Evolutionary conservation across 2,888 invertebrate species (phyloP).

Genomic region (Incurvaria masculella): DNA sequence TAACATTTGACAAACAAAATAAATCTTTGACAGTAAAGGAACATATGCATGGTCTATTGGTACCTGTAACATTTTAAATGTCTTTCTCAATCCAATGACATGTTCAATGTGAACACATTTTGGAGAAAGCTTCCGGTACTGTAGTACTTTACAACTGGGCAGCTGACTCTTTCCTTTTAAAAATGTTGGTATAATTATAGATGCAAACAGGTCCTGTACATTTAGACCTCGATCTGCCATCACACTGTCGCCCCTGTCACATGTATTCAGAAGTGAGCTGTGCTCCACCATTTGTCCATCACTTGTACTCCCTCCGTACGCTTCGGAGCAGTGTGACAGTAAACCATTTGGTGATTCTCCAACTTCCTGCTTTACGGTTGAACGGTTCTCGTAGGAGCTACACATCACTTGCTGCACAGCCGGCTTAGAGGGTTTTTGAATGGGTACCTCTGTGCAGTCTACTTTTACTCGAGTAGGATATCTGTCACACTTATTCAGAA

Average conservation of each 20-base stretch:
- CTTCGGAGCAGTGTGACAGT: constrained; percentile 4
- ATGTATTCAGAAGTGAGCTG: constrained; percentile 11
- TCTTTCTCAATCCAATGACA: constrained; percentile 11
- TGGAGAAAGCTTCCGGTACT: constrained; percentile 8
- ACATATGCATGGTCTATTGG: constrained; percentile 5
- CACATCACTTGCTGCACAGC: constrained; percentile 4
- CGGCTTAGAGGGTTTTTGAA: constrained; percentile 3
- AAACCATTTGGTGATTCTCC: constrained; percentile 5
- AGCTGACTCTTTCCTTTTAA: constrained; percentile 14
- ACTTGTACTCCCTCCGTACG: constrained; percentile 12
- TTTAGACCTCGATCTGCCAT: constrained; percentile 18
- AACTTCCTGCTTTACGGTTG: constrained; percentile 3
- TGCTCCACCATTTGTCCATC: constrained; percentile 16
- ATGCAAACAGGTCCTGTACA: constrained; percentile 17
- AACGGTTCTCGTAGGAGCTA: constrained; percentile 4
- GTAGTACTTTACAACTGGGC: constrained; percentile 8
- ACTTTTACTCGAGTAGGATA: constrained; percentile 4
- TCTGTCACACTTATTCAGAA: constrained; percentile 13
- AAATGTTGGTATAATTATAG: constrained; percentile 15
- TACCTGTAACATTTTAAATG: constrained; percentile 10
- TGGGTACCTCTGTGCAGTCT: constrained; percentile 6
- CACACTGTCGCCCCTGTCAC: constrained; percentile 15
- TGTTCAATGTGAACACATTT: constrained; percentile 11
- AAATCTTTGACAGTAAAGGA: constrained; percentile 5
- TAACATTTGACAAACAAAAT: constrained; percentile 7